These are phyloP conservation scores for Tetheella fluctuosa DNA, from an alignment of 2,888 invertebrate species.

Conservation along the genomic window DNA sequence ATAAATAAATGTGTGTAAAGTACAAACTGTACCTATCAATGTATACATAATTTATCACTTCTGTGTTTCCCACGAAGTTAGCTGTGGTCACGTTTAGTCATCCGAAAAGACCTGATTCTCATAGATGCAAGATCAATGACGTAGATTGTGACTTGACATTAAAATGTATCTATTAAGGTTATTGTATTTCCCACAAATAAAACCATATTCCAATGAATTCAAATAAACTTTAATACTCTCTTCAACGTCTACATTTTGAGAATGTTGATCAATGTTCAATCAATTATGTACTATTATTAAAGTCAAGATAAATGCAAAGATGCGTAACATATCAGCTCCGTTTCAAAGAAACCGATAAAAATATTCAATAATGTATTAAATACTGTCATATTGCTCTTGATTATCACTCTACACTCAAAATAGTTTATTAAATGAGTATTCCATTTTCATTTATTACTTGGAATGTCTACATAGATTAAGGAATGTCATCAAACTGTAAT, in stretches of 20 bases:
- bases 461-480: slow-evolving; percentile 27
- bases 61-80: too few relatives aligned
- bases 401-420: slow-evolving; percentile 56
- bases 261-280: slow-evolving; percentile 50
- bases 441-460: slow-evolving; percentile 23
- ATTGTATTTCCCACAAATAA: slow-evolving; percentile 34
- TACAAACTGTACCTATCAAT: too few relatives aligned
- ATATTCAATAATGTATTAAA: slow-evolving; percentile 45
- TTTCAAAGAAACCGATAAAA: slow-evolving; percentile 36
- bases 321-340: slow-evolving; percentile 33
- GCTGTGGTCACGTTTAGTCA: too few relatives aligned
- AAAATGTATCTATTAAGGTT: not conserved
- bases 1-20: too few relatives aligned
- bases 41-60: too few relatives aligned
- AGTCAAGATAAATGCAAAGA: slow-evolving; percentile 47
- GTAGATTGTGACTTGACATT: too few relatives aligned
- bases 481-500: slow-evolving; percentile 20
- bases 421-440: slow-evolving; percentile 30
- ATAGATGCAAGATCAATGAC: too few relatives aligned
- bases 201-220: slow-evolving; percentile 58
- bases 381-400: slow-evolving; percentile 70
- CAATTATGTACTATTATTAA: slow-evolving; percentile 39
- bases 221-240: slow-evolving; percentile 80
- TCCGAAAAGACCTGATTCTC: too few relatives aligned
- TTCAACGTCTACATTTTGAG: slow-evolving; percentile 72